Evolutionary conservation across 92 coral and sea anemone genomes (phyloP).

Genomic region (Umimayanthus chanpuru): DNA sequence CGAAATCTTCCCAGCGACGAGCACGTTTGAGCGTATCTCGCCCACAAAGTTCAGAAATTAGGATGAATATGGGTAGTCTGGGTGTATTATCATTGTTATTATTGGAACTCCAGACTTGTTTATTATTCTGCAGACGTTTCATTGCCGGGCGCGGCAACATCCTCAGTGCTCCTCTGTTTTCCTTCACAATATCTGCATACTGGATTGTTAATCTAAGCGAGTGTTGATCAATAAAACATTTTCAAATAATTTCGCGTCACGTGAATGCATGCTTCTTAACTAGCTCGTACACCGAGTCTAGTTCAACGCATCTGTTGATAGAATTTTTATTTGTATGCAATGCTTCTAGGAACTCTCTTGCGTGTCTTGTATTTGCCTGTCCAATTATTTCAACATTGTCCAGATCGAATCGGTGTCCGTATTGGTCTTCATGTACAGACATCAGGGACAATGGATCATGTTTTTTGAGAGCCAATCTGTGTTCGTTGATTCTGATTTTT

Average conservation of each 20-base stretch:
- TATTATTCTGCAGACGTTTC: not conserved
- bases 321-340: conserved; percentile 8
- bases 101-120: not conserved
- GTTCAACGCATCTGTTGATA: conserved; percentile 10
- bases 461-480: too few species aligned
- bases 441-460: too few species aligned
- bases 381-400: not conserved
- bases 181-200: too few species aligned
- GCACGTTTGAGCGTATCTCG: too few species aligned
- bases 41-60: not conserved
- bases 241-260: too few species aligned
- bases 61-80: not conserved
- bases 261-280: too few species aligned
- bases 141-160: not conserved
- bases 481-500: not conserved
- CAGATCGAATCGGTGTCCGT: too few species aligned
- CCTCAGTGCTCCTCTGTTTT: not conserved
- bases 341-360: conserved; percentile 29
- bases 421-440: too few species aligned
- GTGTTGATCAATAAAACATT: too few species aligned
- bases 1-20: conserved; percentile 22
- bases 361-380: conserved; percentile 20
- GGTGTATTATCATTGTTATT: not conserved
- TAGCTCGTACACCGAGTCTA: too few species aligned
- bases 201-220: too few species aligned